phyloP scores from a whole-genome alignment of 1,140 invertebrate genomes.

The Cydia pomonella region DNA sequence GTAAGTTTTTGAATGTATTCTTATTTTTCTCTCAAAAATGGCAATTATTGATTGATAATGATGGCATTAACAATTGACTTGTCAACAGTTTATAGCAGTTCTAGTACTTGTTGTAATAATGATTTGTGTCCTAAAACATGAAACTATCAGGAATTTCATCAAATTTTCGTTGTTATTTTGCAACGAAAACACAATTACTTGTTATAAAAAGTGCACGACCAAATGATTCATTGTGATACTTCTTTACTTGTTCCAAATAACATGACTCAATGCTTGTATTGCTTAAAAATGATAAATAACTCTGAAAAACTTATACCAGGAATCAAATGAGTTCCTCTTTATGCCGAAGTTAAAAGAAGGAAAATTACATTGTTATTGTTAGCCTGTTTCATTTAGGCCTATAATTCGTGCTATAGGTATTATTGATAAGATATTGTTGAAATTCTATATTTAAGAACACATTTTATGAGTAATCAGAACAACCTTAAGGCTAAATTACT shows the following conservation, averaged over 20 bases:
- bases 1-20: conserved; percentile 79
- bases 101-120: not conserved
- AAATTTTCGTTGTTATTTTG: not conserved
- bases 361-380: not conserved
- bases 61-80: not conserved
- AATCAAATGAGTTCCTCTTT: not conserved
- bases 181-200: not conserved
- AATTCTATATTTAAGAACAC: too few relatives aligned
- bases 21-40: conserved; percentile 11
- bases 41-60: conserved; percentile 4
- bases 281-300: conserved; percentile 7
- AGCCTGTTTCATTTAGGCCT: not conserved
- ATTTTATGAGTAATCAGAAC: too few relatives aligned
- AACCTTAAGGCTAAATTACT: too few relatives aligned
- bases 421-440: too few relatives aligned
- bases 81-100: not conserved
- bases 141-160: not conserved
- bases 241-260: conserved; percentile 16
- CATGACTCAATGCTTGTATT: not conserved
- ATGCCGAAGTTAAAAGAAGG: not conserved
- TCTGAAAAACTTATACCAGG: not conserved
- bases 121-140: not conserved
- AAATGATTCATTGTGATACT: not conserved
- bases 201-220: not conserved
- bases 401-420: too few relatives aligned